Percentiles rank a stretch among this genome's conserved stretches.
Conservation (phyloP, 2,113 vertebrate species). For the Canis aureus region DNA sequence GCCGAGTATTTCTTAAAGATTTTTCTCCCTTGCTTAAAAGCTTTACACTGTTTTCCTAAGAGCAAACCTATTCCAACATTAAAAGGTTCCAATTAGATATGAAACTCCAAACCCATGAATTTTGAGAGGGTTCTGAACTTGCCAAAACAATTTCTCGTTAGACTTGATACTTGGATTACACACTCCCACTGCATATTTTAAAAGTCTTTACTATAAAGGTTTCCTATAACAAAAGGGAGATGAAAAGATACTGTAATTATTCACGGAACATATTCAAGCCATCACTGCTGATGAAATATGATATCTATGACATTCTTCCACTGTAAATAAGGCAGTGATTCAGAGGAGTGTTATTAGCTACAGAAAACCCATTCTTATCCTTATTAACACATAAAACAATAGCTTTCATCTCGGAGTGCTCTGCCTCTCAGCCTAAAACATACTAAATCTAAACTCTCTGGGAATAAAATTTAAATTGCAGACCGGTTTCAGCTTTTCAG, state of each 20-base stretch:
- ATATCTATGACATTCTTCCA: constrained; percentile 61
- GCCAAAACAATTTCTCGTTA: constrained; percentile 80
- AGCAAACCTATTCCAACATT: constrained; percentile 68
- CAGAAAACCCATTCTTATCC: constrained; percentile 41
- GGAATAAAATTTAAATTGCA: constrained; percentile 48
- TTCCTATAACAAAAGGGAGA: constrained; percentile 81
- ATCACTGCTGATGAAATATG: constrained; percentile 74
- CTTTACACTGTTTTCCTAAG: constrained; percentile 68
- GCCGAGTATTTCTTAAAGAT: constrained; percentile 49
- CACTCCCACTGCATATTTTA: constrained; percentile 77
- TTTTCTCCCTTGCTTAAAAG: constrained; percentile 44
- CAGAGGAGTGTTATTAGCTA: constrained; percentile 39
- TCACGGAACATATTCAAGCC: constrained; percentile 70
- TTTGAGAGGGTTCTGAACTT: constrained; percentile 78
- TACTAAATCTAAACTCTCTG: constrained; percentile 23
- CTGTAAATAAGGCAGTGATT: constrained; percentile 70
- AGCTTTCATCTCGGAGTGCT: constrained; percentile 39
- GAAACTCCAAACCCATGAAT: constrained; percentile 79
- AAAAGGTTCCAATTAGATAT: constrained; percentile 78
- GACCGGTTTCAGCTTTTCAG: constrained; percentile 10
- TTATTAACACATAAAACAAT: constrained; percentile 69
- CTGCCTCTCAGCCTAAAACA: neutral
- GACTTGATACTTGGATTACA: constrained; percentile 75
- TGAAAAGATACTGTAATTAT: constrained; percentile 81
- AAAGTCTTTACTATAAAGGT: constrained; percentile 76